Evolutionary conservation across 2,113 vertebrate genomes (phyloP).

Genomic region (Eurystomus gularis): DNA sequence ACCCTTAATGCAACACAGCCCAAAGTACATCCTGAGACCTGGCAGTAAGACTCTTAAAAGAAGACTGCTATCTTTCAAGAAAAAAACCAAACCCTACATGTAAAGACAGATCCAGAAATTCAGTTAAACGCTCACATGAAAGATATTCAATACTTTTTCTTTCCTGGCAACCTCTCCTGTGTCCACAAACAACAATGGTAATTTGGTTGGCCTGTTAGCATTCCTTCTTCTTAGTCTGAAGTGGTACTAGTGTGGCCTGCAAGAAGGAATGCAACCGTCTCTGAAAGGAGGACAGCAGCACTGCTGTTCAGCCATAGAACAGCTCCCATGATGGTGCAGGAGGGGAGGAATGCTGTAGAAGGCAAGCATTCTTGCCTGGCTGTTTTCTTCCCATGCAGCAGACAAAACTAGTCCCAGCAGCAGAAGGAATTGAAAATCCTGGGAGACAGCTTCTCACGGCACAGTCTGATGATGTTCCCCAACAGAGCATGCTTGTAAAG

Average conservation of each 20-base stretch:
- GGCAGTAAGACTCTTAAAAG: neutral
- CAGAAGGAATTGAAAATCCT: neutral
- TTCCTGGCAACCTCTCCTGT: neutral
- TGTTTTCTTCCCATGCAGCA: neutral
- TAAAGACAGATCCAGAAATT: neutral
- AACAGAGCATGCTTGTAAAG: neutral
- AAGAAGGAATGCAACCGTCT: too few relatives aligned
- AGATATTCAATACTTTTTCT: neutral
- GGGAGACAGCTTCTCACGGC: neutral
- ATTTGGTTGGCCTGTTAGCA: neutral
- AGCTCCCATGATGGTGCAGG: fast-evolving
- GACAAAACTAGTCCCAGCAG: neutral
- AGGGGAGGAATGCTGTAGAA: neutral
- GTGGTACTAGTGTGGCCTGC: too few relatives aligned
- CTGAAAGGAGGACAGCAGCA: neutral
- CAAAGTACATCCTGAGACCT: neutral
- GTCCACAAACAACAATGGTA: neutral
- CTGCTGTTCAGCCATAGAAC: neutral
- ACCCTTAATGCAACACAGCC: neutral
- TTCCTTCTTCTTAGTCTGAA: neutral
- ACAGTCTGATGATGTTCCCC: neutral
- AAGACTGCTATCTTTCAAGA: neutral
- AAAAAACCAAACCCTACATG: too few relatives aligned
- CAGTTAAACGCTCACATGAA: neutral
- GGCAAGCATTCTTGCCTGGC: neutral